Evolutionary conservation across 2,888 invertebrate genomes (phyloP).

Genomic region (Drosophila hamatofila): DNA sequence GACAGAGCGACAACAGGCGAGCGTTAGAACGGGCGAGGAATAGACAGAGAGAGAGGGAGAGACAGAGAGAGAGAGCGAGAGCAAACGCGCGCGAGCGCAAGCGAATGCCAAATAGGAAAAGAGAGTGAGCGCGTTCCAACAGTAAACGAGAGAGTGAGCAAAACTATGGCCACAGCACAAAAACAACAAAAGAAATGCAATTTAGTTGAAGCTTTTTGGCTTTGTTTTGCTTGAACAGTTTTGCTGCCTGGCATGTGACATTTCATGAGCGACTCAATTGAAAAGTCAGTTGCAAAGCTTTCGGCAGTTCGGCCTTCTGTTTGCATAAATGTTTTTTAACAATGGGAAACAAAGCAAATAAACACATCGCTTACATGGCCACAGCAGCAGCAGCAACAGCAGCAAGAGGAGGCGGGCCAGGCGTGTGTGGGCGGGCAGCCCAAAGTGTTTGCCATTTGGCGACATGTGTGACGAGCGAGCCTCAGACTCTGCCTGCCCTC

Average conservation of each 20-base stretch:
- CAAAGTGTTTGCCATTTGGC: constrained; percentile 62
- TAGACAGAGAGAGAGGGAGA: neutral
- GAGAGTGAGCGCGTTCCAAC: constrained; percentile 1
- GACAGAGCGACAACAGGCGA: neutral
- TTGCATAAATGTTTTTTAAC: constrained; percentile 48
- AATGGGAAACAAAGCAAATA: constrained; percentile 73
- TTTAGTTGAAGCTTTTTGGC: constrained; percentile 45
- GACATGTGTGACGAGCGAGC: constrained; percentile 58
- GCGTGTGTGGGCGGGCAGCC: constrained; percentile 1
- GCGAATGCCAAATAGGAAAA: constrained; percentile 30
- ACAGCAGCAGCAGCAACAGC: constrained; percentile 16
- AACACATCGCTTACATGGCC: constrained; percentile 69
- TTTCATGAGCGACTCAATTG: constrained; percentile 40
- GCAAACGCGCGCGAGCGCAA: constrained; percentile 27
- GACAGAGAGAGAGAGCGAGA: neutral
- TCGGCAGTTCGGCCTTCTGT: constrained; percentile 30
- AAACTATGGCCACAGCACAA: constrained; percentile 41
- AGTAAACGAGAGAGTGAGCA: constrained; percentile 17
- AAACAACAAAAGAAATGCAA: constrained; percentile 47
- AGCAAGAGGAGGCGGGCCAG: neutral
- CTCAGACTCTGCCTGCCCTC: neutral
- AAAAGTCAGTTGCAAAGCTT: constrained; percentile 68
- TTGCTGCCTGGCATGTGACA: constrained; percentile 56
- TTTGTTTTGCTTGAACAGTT: constrained; percentile 35
- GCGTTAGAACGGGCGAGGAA: neutral